Evolutionary conservation across 2,888 invertebrate genomes (phyloP).

Genomic region (Dynastes maya): DNA sequence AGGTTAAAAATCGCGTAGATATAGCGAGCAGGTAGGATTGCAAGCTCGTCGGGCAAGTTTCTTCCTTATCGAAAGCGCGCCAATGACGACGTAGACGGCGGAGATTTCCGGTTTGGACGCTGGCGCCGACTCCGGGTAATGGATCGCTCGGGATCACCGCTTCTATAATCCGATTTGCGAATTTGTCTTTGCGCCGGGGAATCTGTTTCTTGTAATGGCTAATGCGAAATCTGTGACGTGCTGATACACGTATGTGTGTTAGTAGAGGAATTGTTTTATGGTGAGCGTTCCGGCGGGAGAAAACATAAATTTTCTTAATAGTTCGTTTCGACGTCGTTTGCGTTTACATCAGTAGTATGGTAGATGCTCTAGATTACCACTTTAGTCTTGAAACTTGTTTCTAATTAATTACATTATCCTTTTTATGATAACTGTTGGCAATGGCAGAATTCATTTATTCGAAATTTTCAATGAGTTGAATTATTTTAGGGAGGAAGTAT

Average conservation of each 20-base stretch:
- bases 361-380: background rate
- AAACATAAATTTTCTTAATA: conserved; percentile 27
- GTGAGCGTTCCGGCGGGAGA: conserved; percentile 2
- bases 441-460: too few relatives aligned
- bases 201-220: conserved; percentile 54
- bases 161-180: conserved; percentile 67
- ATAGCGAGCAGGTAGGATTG: background rate
- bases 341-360: background rate
- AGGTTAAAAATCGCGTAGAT: background rate
- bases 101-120: conserved; percentile 67
- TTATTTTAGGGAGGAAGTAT: too few relatives aligned
- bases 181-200: conserved; percentile 59
- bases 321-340: conserved; percentile 12
- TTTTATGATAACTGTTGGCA: background rate
- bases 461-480: too few relatives aligned
- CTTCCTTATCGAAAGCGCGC: conserved; percentile 33
- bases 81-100: conserved; percentile 53
- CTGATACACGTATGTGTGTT: conserved; percentile 32
- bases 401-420: conserved; percentile 2
- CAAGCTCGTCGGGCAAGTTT: background rate
- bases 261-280: conserved; percentile 57
- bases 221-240: conserved; percentile 49
- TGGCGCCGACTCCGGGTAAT: conserved; percentile 67
- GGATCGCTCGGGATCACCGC: conserved; percentile 66
- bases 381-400: background rate